Percentiles rank a stretch among this genome's conserved stretches.
Conservation (phyloP, 2,113 vertebrate species). For the Hemiprocne comata region DNA sequence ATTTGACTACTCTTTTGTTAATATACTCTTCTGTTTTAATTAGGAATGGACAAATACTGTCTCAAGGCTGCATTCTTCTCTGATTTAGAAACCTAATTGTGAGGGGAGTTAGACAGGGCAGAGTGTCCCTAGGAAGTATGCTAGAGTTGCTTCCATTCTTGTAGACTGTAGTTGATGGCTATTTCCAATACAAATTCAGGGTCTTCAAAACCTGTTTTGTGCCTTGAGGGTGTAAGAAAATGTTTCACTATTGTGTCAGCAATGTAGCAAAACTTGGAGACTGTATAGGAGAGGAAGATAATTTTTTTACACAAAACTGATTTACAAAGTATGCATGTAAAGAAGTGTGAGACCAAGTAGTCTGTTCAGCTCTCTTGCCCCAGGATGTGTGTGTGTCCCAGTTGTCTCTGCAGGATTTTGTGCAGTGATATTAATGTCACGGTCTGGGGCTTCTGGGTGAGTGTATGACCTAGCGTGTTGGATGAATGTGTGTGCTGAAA, state of each 20-base stretch:
- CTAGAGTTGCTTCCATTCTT: background rate
- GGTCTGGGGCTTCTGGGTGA: no score
- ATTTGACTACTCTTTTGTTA: background rate
- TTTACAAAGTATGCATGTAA: background rate
- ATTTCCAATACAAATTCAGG: background rate
- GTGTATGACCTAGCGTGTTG: no score
- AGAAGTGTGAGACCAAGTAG: background rate
- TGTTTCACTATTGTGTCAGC: rapidly evolving
- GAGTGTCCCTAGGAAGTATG: background rate
- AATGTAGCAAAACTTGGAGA: background rate
- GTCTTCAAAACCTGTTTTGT: background rate
- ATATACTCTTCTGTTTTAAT: background rate
- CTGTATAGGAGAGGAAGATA: background rate
- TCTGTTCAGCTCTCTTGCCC: background rate
- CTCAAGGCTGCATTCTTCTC: background rate
- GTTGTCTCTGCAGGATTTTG: background rate
- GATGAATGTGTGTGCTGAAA: no score
- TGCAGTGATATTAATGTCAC: no score
- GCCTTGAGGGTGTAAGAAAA: background rate
- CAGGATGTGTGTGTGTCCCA: rapidly evolving
- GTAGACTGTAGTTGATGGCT: background rate
- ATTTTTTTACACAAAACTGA: background rate
- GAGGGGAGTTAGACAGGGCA: background rate
- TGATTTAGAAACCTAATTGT: background rate
- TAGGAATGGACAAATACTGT: background rate